These are phyloP conservation scores for Lophura nycthemera DNA, from an alignment of 2,113 vertebrate species.

Conservation along the genomic window DNA sequence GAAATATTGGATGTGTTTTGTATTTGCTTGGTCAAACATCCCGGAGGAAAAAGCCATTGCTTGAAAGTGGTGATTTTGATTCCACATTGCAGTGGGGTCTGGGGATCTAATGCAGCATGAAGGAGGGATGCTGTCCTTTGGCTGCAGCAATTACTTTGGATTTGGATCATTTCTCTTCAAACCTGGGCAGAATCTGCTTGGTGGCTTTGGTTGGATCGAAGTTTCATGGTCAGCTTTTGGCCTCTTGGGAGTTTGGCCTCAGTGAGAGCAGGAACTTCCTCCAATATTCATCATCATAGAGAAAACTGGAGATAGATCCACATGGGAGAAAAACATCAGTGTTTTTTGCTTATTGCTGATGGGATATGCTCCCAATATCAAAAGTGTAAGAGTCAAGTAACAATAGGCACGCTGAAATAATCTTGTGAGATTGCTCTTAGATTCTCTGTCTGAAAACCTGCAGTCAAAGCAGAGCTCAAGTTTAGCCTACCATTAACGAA, in stretches of 20 bases:
- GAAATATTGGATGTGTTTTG: background rate
- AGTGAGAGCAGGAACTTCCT: background rate
- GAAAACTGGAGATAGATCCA: background rate
- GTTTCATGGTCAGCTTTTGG: background rate
- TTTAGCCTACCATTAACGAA: background rate
- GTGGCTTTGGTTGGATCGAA: background rate
- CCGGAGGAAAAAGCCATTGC: background rate
- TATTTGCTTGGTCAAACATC: slow-evolving; percentile 42
- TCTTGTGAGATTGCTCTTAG: background rate
- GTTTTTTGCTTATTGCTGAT: background rate
- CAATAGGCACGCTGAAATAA: fast-evolving
- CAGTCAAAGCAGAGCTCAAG: background rate
- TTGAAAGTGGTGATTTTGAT: background rate
- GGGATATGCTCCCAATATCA: background rate
- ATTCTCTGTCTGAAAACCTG: background rate
- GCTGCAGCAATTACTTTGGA: background rate
- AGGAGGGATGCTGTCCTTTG: background rate
- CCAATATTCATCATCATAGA: too few species aligned
- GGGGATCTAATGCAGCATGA: fast-evolving
- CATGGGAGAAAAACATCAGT: background rate
- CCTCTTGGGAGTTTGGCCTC: background rate
- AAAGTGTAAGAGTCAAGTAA: background rate
- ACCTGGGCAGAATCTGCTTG: background rate
- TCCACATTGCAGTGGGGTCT: background rate
- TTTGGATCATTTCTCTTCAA: background rate